Evolutionary conservation across 1,140 invertebrate genomes (phyloP).

Genomic region (Parapsyche elsis): DNA sequence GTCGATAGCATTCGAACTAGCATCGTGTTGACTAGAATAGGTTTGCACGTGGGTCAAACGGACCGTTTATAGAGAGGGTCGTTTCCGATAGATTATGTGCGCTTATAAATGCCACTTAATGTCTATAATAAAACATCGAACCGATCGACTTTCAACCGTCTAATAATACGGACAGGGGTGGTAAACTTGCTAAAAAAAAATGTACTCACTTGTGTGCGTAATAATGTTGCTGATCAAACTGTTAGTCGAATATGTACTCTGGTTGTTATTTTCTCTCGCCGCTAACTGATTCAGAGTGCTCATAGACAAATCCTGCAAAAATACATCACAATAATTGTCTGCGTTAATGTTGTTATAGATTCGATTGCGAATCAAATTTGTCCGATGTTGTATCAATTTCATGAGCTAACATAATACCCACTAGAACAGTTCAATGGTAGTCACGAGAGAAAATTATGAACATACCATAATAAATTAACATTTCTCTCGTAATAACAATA

Average conservation of each 20-base stretch:
- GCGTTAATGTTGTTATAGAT: too few species aligned
- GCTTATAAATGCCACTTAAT: neutral
- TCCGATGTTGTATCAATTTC: too few species aligned
- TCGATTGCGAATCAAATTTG: too few species aligned
- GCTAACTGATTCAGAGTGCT: neutral
- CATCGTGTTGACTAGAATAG: neutral
- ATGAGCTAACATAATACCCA: too few species aligned
- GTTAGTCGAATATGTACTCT: neutral
- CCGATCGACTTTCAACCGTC: neutral
- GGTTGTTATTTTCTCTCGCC: neutral
- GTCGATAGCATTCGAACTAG: too few species aligned
- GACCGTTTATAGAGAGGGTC: neutral
- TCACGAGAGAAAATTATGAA: too few species aligned
- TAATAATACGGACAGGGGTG: neutral
- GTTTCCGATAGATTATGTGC: constrained; percentile 13
- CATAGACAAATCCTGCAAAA: neutral
- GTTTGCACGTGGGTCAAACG: constrained; percentile 4
- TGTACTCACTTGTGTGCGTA: neutral
- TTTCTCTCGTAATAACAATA: too few species aligned
- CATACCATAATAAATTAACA: too few species aligned
- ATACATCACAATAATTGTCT: neutral
- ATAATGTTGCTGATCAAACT: neutral
- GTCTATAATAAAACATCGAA: neutral
- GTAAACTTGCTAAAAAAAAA: neutral
- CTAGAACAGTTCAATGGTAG: too few species aligned